A percentile compares a stretch with the other conserved stretches of the same genome.
Conservation (phyloP, 1,140 invertebrate species). For the Megalonaias nervosa region DNA sequence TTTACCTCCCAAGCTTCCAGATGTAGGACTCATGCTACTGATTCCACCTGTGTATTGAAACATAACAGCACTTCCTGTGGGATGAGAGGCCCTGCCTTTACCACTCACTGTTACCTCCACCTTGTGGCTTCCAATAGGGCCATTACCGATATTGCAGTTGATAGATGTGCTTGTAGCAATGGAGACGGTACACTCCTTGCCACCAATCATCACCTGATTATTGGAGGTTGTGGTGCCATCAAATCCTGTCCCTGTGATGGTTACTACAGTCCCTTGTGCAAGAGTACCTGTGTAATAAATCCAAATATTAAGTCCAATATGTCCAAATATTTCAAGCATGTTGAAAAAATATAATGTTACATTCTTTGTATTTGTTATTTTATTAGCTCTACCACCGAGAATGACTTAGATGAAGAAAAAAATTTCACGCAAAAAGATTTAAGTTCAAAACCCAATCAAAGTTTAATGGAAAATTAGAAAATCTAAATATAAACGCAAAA, state of each 20-base stretch:
- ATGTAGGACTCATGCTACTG: constrained; percentile 17
- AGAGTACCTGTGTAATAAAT: background rate
- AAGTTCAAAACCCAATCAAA: no score
- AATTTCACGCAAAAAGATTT: no score
- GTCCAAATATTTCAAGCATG: background rate
- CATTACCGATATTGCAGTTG: constrained; percentile 37
- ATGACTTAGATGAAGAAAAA: no score
- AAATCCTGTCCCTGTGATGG: constrained; percentile 49
- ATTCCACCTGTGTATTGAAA: constrained; percentile 30
- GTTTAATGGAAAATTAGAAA: no score
- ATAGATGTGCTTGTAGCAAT: constrained; percentile 31
- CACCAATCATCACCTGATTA: constrained; percentile 49
- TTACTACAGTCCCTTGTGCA: constrained; percentile 12
- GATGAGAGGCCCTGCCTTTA: constrained; percentile 3
- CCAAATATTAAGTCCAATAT: background rate
- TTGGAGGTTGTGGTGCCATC: constrained; percentile 20
- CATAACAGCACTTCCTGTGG: background rate
- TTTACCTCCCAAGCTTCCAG: constrained; percentile 32
- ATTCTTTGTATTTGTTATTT: background rate
- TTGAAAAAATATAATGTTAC: background rate
- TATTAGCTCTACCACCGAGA: background rate
- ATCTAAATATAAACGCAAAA: no score
- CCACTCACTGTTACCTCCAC: constrained; percentile 33
- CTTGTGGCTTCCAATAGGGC: constrained; percentile 31
- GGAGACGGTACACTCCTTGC: constrained; percentile 36